Percentiles rank a stretch among this genome's conserved stretches.
phyloP scores from a whole-genome alignment of 2,888 invertebrate genomes.

The Hypomecis atomaria region DNA sequence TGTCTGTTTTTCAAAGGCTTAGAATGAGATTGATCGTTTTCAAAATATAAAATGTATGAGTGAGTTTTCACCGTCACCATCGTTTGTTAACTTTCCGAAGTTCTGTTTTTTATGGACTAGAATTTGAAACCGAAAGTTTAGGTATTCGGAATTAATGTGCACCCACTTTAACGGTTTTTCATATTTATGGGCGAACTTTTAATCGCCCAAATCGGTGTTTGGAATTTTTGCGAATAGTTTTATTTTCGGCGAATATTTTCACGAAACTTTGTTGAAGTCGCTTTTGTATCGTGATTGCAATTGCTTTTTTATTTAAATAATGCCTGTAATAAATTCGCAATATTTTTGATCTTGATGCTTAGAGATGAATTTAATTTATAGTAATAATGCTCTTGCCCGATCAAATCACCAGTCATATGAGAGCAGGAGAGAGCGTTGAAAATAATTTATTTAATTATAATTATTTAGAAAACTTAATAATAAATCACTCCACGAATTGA shows the following conservation, averaged over 20 bases:
- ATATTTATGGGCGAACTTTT: conserved; percentile 46
- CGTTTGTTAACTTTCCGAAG: conserved; percentile 39
- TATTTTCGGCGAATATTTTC: conserved; percentile 14
- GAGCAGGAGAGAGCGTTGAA: too few species aligned
- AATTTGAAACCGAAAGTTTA: conserved; percentile 33
- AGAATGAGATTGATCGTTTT: too few species aligned
- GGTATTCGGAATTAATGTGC: conserved; percentile 34
- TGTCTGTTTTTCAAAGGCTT: too few species aligned
- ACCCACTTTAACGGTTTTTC: conserved; percentile 34
- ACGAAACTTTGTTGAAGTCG: conserved; percentile 5
- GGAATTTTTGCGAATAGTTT: conserved; percentile 29
- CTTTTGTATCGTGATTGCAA: neutral
- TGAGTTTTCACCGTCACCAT: conserved; percentile 11
- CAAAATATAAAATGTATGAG: neutral
- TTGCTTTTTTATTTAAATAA: too few species aligned
- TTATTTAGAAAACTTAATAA: too few species aligned
- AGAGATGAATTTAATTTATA: too few species aligned
- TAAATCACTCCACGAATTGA: too few species aligned
- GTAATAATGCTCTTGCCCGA: too few species aligned
- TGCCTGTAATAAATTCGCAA: neutral
- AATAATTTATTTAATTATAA: too few species aligned
- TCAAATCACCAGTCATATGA: too few species aligned
- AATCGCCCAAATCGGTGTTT: conserved; percentile 30
- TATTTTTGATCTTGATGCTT: too few species aligned
- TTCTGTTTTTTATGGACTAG: conserved; percentile 43